A percentile compares a stretch with the other conserved stretches of the same genome.
Conservation (phyloP, 92 coral and sea anemone species). For the Pocillopora grandis region DNA sequence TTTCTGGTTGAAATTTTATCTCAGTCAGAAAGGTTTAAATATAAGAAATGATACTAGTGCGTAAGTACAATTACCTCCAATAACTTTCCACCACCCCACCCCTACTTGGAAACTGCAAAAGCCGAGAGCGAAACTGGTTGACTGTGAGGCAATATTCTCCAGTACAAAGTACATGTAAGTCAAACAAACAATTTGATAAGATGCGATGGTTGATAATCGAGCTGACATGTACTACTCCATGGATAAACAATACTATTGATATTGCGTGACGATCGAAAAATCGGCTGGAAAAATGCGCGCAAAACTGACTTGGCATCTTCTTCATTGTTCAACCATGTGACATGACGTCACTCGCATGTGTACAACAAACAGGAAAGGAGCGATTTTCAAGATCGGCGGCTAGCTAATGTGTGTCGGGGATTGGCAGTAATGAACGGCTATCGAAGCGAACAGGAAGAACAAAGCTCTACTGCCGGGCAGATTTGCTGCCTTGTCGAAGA, state of each 20-base stretch:
- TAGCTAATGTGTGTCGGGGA: conserved; percentile 18
- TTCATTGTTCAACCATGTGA: conserved; percentile 42
- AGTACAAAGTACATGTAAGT: too few relatives aligned
- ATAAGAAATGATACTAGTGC: too few relatives aligned
- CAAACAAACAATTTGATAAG: too few relatives aligned
- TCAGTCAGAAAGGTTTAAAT: too few relatives aligned
- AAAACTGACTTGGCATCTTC: neutral
- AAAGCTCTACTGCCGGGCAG: conserved; percentile 84
- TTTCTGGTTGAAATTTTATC: too few relatives aligned
- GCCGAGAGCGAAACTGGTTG: too few relatives aligned
- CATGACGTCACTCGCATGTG: conserved; percentile 94
- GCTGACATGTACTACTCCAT: neutral
- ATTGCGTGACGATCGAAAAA: conserved; percentile 19
- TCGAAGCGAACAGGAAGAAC: conserved; percentile 99
- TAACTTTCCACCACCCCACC: too few relatives aligned
- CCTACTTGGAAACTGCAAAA: too few relatives aligned
- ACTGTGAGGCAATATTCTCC: too few relatives aligned
- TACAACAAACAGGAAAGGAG: conserved; percentile 95
- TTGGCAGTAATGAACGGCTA: conserved; percentile 91
- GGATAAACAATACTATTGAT: neutral
- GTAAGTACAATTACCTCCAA: too few relatives aligned
- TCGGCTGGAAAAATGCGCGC: neutral
- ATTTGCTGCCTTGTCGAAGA: conserved; percentile 99
- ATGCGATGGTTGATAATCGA: too few relatives aligned
- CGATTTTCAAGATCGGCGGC: conserved; percentile 88